Evolutionary conservation across 2,888 invertebrate genomes (phyloP).

Genomic region (Eudemis profundana): DNA sequence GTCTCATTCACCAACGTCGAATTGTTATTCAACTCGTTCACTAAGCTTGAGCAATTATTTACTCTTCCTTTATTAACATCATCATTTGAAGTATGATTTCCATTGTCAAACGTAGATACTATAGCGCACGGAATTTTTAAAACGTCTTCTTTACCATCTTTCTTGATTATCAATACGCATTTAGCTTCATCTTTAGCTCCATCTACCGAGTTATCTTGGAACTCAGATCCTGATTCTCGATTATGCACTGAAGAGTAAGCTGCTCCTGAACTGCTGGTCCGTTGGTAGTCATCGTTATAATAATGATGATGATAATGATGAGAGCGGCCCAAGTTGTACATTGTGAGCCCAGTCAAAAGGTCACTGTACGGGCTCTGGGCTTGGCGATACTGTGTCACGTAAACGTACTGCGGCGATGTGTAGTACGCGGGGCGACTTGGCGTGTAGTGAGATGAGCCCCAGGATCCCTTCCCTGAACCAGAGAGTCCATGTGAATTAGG

Average conservation of each 20-base stretch:
- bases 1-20: slow-evolving; percentile 1
- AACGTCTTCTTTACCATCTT: slow-evolving; percentile 33
- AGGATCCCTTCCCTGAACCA: slow-evolving; percentile 21
- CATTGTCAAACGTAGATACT: slow-evolving; percentile 46
- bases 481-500: slow-evolving; percentile 27
- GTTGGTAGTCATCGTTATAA: slow-evolving; percentile 43
- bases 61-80: neutral
- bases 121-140: slow-evolving; percentile 47
- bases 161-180: slow-evolving; percentile 31
- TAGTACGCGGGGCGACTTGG: slow-evolving; percentile 39
- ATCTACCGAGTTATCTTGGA: neutral
- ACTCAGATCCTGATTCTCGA: neutral
- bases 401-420: slow-evolving; percentile 44
- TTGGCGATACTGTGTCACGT: slow-evolving; percentile 45
- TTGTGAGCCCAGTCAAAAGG: slow-evolving; percentile 47
- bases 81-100: slow-evolving; percentile 13
- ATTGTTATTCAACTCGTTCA: slow-evolving; percentile 21
- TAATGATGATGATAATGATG: slow-evolving; percentile 43
- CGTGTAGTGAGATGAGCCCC: slow-evolving; percentile 7
- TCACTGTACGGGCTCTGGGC: slow-evolving; percentile 45
- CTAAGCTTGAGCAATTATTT: slow-evolving; percentile 34
- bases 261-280: slow-evolving; percentile 15
- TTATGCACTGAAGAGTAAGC: slow-evolving; percentile 3
- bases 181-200: slow-evolving; percentile 25
- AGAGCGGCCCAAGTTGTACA: slow-evolving; percentile 48